These are phyloP conservation scores for Ptychochromis oligacanthus DNA, from an alignment of 2,113 vertebrate species.

Conservation along the genomic window DNA sequence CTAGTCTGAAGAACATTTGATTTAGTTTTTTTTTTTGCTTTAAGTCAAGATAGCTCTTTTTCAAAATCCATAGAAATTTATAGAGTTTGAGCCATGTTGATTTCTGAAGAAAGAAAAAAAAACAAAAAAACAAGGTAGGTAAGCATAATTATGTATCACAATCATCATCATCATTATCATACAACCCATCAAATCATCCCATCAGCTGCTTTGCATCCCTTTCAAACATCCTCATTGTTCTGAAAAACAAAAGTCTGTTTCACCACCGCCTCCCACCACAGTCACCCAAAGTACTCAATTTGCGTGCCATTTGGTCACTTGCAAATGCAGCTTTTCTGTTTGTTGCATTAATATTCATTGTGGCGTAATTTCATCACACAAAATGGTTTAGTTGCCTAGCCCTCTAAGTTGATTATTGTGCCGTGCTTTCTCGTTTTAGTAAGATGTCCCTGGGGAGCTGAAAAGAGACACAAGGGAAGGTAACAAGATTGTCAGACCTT, in stretches of 20 bases:
- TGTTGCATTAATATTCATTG: constrained; percentile 36
- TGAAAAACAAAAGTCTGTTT: constrained; percentile 32
- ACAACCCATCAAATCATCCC: constrained; percentile 55
- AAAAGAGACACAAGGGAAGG: constrained; percentile 50
- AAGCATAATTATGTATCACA: constrained; percentile 42
- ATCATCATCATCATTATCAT: constrained; percentile 59
- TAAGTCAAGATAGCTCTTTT: neutral
- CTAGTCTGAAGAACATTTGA: too few species aligned
- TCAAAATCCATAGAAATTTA: neutral
- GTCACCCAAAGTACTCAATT: constrained; percentile 45
- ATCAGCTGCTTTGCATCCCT: constrained; percentile 28
- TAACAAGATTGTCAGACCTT: constrained; percentile 78
- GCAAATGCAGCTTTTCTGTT: constrained; percentile 44
- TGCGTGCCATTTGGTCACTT: constrained; percentile 34
- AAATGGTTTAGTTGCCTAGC: constrained; percentile 68
- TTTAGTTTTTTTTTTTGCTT: neutral
- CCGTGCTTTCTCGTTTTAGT: constrained; percentile 61
- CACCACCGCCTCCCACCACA: constrained; percentile 28
- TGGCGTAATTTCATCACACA: constrained; percentile 73
- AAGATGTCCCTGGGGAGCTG: constrained; percentile 70
- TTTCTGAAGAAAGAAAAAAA: neutral
- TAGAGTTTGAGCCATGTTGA: neutral
- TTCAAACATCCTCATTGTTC: constrained; percentile 58
- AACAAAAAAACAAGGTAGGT: constrained; percentile 57
- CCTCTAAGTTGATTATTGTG: constrained; percentile 77